Base-by-base conservation (phyloP, 1,140 invertebrate species). In the Orussus abietinus region DNA sequence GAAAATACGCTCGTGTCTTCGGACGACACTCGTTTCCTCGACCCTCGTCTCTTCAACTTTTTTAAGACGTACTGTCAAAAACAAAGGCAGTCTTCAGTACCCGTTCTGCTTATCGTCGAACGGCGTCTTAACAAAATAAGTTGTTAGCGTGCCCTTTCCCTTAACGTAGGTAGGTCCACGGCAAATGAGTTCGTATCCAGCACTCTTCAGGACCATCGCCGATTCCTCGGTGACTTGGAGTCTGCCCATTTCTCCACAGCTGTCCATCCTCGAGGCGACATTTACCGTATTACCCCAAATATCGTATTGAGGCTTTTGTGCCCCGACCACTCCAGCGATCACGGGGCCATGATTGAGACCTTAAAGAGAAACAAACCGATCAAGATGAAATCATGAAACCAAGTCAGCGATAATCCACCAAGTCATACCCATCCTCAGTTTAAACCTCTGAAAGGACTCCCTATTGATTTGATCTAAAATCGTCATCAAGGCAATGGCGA, bases 241-340 rank as follows among this genome's bases (percentile, higher is more conserved):
- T 19, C 81, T 77, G 15, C 90, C 89, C 79, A 93, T 89, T 49
- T 88, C 77, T 0, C 94, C 94, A 44, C 92, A 95, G 49, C 91
- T 94, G 64, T 97, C 94, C 94, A 98, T 98, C 18, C 95, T 74
- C 5, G 91, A 96, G 1, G 87, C 86, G 4, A 98, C 92, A 67
- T 98, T 98, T 1, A 98, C 95, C 0, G 94, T 94, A 68, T 98
- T 97, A 3, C 95, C 92, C 95, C 95, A 98, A 53, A 90, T 97
- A 57, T 98, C 96, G 71, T 97, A 98, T 58, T 97, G 93, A 0
- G 95, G 96, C 62, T 98, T 98, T 62, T 95, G 90, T 0, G 93
- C 92, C 1, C 94, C 94, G 14, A 97, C 90, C 7, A 98, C 88
- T 0, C 88, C 90, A 0, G 89, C 90, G 59, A 98, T 94, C 2